Base-by-base conservation (phyloP, 2,888 invertebrate species). In the Oeneis ivallda region DNA sequence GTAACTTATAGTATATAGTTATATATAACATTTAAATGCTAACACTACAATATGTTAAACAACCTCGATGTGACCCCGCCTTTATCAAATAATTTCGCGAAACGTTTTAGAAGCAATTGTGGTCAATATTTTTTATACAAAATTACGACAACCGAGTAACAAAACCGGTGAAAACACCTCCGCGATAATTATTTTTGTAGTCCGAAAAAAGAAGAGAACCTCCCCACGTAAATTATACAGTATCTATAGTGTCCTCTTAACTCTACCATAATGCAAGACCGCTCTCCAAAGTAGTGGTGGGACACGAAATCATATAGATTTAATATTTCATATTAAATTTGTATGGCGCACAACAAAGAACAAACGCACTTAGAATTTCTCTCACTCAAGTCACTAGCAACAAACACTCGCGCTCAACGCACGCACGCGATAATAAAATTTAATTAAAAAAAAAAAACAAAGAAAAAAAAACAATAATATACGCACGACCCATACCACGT, bases 301-400 rank as follows among this genome's bases (percentile, higher is more conserved):
- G 85, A 81, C 82, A 73, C 77, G 70, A 74, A 70, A 75, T 69
- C 64, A 74, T 72, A 75, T 74, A 72, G 77, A 78, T 73, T 76
- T 71, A 74, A 68, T 67, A 70, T 79, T 81, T 68, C 68, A 65
- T 81, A 74, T 75, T 37, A 37, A 79, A 82, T 76, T 79, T 83
- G 61, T 81, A 87, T 80, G 84, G 89, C 89, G 89, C 82, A 82
- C 84, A 89, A 89, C 90, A 88, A 82, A 80, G 84, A 90, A 91
- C 89, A 85, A 81, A 84, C 88, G 89, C 89, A 79, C 86, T 80
- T 83, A 86, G 78, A 84, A 82, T 78, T 75, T 78, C 77, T 79
- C 73, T 84, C 81, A 80, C 81, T 81, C 82, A 80, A 82, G 79
- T 76, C 80, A 79, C 71, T 76, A 79, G 74, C 75, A 84, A 82